Evolutionary conservation across 1,140 invertebrate species (phyloP).

Genomic region (Drosophila pectinifera): DNA sequence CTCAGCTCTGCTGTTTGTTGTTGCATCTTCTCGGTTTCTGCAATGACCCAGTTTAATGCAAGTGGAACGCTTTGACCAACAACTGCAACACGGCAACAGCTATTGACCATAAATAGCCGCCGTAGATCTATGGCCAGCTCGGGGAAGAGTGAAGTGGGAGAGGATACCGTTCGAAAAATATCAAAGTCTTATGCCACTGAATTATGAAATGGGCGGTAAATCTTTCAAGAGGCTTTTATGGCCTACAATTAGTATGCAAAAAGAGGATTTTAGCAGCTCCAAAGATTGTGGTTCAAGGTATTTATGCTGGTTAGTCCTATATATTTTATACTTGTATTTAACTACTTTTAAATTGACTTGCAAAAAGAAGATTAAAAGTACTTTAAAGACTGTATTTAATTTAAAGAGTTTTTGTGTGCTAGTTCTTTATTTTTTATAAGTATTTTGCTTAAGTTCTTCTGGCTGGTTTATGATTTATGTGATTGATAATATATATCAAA

Average conservation of each 20-base stretch:
- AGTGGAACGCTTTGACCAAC: conserved; percentile 79
- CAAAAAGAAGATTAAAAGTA: too few species aligned
- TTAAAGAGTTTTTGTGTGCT: too few species aligned
- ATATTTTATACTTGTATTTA: not conserved
- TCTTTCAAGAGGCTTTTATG: not conserved
- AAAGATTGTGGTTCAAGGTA: not conserved
- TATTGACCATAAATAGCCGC: conserved; percentile 72
- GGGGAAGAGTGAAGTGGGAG: conserved; percentile 15
- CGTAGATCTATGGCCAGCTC: conserved; percentile 46
- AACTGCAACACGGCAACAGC: conserved; percentile 45
- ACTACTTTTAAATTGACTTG: too few species aligned
- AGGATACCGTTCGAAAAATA: not conserved
- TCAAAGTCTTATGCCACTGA: not conserved
- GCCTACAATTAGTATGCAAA: too few species aligned
- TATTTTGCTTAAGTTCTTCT: too few species aligned
- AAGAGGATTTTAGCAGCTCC: not conserved
- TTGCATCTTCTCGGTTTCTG: conserved; percentile 36
- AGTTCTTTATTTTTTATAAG: too few species aligned
- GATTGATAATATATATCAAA: too few species aligned
- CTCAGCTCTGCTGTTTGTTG: conserved; percentile 6
- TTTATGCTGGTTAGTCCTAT: not conserved
- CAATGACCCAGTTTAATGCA: conserved; percentile 80
- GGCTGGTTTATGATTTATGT: too few species aligned
- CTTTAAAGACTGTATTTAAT: too few species aligned
- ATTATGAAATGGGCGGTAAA: not conserved